Conservation (phyloP, 2,797 vertebrate genomes). For the Tragelaphus oryx region DNA sequence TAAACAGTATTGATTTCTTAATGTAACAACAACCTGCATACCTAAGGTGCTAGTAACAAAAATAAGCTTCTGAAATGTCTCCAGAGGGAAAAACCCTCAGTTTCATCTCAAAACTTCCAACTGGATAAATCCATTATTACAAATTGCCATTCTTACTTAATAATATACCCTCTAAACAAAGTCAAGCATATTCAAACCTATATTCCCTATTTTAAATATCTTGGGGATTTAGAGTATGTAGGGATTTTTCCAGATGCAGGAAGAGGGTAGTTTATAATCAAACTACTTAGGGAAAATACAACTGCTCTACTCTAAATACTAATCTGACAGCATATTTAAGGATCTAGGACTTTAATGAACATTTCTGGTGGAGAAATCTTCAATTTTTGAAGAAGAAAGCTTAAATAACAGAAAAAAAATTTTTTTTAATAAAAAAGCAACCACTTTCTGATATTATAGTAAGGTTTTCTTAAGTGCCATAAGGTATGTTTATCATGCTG, state of each 20-base stretch:
- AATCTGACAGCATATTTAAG: slow-evolving; percentile 17
- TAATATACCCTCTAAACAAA: slow-evolving; percentile 21
- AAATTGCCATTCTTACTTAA: neutral
- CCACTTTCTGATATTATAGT: neutral
- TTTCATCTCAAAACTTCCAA: neutral
- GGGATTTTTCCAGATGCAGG: neutral
- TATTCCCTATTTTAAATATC: neutral
- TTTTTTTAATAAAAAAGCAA: neutral
- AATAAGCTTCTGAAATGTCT: neutral
- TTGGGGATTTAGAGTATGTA: neutral
- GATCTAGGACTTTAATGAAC: neutral
- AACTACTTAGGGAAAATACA: neutral
- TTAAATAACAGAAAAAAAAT: neutral
- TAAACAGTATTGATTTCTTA: neutral
- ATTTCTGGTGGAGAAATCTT: neutral
- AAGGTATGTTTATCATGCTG: neutral
- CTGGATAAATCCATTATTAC: neutral
- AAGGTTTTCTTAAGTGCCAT: neutral
- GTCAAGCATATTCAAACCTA: neutral
- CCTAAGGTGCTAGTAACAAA: neutral
- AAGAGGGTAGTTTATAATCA: neutral
- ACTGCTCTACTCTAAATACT: neutral
- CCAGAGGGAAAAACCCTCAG: neutral
- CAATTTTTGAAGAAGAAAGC: neutral
- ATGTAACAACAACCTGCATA: neutral